Evolutionary conservation across 2,888 invertebrate species (phyloP).

Genomic region (Drosophila phalerata): DNA sequence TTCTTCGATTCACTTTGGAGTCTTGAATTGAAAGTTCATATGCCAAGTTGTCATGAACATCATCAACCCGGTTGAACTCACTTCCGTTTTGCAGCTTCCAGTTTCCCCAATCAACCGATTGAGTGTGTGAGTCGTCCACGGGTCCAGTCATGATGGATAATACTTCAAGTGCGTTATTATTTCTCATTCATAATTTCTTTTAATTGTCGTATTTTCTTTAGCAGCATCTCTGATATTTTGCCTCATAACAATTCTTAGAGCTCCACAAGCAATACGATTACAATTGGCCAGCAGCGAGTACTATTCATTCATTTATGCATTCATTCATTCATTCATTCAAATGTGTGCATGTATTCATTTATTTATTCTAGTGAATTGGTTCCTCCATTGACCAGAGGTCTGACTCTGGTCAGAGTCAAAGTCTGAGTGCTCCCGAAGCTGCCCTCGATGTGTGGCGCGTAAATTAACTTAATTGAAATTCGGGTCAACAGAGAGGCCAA

Average conservation of each 20-base stretch:
- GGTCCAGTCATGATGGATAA: conserved; percentile 16
- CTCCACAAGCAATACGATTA: conserved; percentile 28
- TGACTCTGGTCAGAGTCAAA: conserved; percentile 39
- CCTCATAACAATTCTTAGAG: conserved; percentile 9
- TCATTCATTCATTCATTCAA: conserved; percentile 45
- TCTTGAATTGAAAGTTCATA: conserved; percentile 22
- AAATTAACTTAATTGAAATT: conserved; percentile 86
- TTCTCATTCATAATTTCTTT: conserved; percentile 76
- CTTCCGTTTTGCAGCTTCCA: conserved; percentile 59
- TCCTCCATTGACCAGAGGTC: conserved; percentile 42
- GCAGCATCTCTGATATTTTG: conserved; percentile 6
- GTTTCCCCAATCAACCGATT: conserved; percentile 28
- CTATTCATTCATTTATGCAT: conserved; percentile 60
- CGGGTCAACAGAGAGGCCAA: conserved; percentile 86
- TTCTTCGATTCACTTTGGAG: no score
- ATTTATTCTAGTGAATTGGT: conserved; percentile 67
- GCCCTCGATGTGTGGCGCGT: conserved; percentile 65
- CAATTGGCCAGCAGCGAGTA: conserved; percentile 55
- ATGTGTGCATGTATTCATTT: conserved; percentile 31
- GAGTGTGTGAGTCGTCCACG: conserved; percentile 8
- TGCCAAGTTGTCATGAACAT: conserved; percentile 1
- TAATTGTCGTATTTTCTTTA: conserved; percentile 62
- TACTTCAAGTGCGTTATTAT: conserved; percentile 60
- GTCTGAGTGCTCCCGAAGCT: conserved; percentile 35
- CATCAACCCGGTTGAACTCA: conserved; percentile 67